Conservation (phyloP, 2,888 invertebrate species). For the Ormyrus thymus region DNA sequence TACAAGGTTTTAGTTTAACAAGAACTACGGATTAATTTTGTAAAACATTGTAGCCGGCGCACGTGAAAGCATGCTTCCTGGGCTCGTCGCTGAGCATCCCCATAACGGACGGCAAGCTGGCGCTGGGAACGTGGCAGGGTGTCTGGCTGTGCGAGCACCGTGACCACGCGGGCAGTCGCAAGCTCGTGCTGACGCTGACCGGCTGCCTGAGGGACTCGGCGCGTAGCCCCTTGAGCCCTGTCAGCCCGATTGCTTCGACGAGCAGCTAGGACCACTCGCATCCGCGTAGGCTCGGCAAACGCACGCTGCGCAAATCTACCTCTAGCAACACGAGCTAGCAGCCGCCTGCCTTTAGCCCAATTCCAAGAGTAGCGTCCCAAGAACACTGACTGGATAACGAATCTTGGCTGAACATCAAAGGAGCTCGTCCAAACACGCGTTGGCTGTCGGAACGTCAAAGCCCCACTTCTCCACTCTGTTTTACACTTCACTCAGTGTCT, state of each 20-base stretch:
- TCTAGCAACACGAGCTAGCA: slow-evolving; percentile 74
- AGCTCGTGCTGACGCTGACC: slow-evolving; percentile 91
- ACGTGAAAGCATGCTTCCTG: slow-evolving; percentile 97
- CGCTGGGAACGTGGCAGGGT: slow-evolving; percentile 98
- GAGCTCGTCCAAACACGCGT: slow-evolving; percentile 12
- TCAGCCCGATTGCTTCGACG: slow-evolving; percentile 90
- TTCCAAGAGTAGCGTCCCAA: slow-evolving; percentile 67
- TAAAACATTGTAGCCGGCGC: slow-evolving; percentile 86
- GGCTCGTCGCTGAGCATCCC: slow-evolving; percentile 97
- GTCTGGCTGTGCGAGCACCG: slow-evolving; percentile 99
- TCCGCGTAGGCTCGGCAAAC: slow-evolving; percentile 75
- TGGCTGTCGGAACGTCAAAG: slow-evolving; percentile 11
- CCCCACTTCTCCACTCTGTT: background rate
- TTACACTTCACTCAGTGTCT: background rate
- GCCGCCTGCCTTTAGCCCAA: slow-evolving; percentile 70
- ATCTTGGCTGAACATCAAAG: background rate
- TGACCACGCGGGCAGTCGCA: slow-evolving; percentile 95
- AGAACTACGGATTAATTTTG: too few species aligned
- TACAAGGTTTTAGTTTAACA: background rate
- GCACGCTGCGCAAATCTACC: slow-evolving; percentile 72
- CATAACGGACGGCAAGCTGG: slow-evolving; percentile 95
- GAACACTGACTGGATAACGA: slow-evolving; percentile 32
- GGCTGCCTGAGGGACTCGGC: slow-evolving; percentile 92
- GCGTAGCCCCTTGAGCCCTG: slow-evolving; percentile 90
- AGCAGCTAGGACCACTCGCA: slow-evolving; percentile 91